phyloP scores from a whole-genome alignment of 2,888 invertebrate species.

The Tortricodes alternella region DNA sequence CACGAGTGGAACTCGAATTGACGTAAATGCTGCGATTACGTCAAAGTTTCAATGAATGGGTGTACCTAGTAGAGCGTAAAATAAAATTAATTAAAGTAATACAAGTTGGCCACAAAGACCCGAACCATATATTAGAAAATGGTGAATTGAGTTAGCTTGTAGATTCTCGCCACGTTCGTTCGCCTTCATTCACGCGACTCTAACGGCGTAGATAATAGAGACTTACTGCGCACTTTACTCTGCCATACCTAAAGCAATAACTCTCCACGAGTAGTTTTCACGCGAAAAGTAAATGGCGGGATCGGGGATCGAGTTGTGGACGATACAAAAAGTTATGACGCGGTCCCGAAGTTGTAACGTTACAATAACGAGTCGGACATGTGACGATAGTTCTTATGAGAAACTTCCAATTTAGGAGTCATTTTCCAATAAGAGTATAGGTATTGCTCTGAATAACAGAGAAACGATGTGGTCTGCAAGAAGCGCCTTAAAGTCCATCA shows the following conservation, averaged over 20 bases:
- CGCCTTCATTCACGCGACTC: constrained; percentile 78
- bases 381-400: constrained; percentile 16
- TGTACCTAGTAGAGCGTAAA: constrained; percentile 29
- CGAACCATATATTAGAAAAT: constrained; percentile 43
- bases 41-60: constrained; percentile 13
- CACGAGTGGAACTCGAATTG: constrained; percentile 11
- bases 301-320: constrained; percentile 47
- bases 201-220: constrained; percentile 80
- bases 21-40: constrained; percentile 18
- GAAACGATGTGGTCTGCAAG: constrained; percentile 15
- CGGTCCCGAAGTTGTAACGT: constrained; percentile 33
- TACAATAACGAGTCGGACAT: constrained; percentile 15
- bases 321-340: constrained; percentile 50
- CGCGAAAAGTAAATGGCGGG: constrained; percentile 54
- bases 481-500: constrained; percentile 55
- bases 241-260: constrained; percentile 74
- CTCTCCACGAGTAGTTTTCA: constrained; percentile 66
- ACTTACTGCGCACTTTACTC: constrained; percentile 80
- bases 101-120: constrained; percentile 37
- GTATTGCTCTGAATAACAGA: background rate
- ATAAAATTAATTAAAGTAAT: constrained; percentile 44
- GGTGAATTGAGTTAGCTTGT: constrained; percentile 69
- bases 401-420: constrained; percentile 9
- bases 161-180: constrained; percentile 73
- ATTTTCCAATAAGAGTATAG: background rate